phyloP scores from a whole-genome alignment of 53 echinoderm and acorn worm species.

The Patiria pectinifera region DNA sequence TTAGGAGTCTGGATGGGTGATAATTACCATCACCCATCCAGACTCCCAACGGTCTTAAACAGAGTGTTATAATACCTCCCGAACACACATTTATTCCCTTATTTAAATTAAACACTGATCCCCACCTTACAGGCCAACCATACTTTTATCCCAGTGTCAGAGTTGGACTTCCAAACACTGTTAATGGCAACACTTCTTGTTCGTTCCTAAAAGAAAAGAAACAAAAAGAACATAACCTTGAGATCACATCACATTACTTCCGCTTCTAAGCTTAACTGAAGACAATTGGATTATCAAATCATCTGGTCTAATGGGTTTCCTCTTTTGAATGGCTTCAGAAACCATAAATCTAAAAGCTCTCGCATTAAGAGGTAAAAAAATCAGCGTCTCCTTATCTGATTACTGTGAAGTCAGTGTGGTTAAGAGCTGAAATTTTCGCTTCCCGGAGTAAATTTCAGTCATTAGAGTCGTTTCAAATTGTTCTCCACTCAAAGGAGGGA shows the following conservation, averaged over 20 bases:
- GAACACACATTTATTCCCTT: no score
- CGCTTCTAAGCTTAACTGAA: background rate
- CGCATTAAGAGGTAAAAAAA: background rate
- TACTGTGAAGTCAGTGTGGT: background rate
- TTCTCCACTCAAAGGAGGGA: background rate
- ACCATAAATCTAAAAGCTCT: background rate
- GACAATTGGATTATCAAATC: background rate
- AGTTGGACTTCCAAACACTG: no score
- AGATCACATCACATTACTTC: slow-evolving; percentile 8
- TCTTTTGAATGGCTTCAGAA: background rate
- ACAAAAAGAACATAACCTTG: background rate
- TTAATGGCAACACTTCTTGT: background rate
- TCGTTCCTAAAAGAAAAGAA: no score
- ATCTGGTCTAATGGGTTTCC: slow-evolving; percentile 19
- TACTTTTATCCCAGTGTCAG: background rate
- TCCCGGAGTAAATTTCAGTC: background rate
- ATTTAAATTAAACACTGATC: no score
- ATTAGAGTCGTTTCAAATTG: background rate
- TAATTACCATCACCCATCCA: no score
- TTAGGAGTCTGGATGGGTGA: no score
- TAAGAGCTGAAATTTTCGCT: background rate
- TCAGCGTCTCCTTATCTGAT: background rate
- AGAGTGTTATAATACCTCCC: no score
- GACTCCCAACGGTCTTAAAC: no score
- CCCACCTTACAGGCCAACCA: no score